Conservation (phyloP, 2,888 invertebrate genomes). For the Oscheius sp. region DNA sequence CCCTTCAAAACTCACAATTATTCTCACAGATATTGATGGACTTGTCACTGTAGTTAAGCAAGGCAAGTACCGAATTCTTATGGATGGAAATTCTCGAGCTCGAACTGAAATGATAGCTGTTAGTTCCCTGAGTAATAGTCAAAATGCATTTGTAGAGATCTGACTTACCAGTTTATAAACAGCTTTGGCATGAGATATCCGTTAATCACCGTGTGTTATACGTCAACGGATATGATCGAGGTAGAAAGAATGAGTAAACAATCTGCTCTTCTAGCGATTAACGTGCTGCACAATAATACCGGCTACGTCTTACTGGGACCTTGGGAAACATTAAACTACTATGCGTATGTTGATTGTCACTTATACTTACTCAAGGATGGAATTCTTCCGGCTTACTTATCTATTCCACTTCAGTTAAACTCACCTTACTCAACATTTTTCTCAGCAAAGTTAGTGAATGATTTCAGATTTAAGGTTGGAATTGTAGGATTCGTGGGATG, state of each 20-base stretch:
- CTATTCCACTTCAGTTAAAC: slow-evolving; percentile 51
- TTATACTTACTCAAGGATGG: slow-evolving; percentile 53
- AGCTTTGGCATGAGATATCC: slow-evolving; percentile 60
- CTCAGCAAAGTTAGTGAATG: slow-evolving; percentile 28
- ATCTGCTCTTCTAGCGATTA: slow-evolving; percentile 41
- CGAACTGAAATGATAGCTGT: slow-evolving; percentile 60
- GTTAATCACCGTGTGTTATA: slow-evolving; percentile 55
- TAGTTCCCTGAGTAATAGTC: not conserved
- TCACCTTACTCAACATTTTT: slow-evolving; percentile 49
- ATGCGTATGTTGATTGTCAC: slow-evolving; percentile 52
- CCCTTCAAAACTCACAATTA: not conserved
- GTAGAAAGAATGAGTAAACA: slow-evolving; percentile 23
- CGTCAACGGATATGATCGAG: slow-evolving; percentile 47
- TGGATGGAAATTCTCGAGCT: slow-evolving; percentile 55
- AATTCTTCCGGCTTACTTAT: slow-evolving; percentile 57
- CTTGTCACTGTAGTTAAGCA: slow-evolving; percentile 50
- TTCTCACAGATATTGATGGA: slow-evolving; percentile 51
- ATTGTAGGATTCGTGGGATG: slow-evolving; percentile 55
- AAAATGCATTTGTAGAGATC: slow-evolving; percentile 39
- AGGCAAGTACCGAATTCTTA: slow-evolving; percentile 54
- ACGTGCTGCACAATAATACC: slow-evolving; percentile 39
- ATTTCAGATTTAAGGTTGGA: not conserved
- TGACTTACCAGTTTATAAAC: slow-evolving; percentile 40
- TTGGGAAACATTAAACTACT: slow-evolving; percentile 55
- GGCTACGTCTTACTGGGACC: slow-evolving; percentile 59